A percentile compares a stretch with the other conserved stretches of the same genome.
These are phyloP conservation scores for Cephalopachus bancanus DNA, from an alignment of 2,797 vertebrate species.

Conservation along the genomic window DNA sequence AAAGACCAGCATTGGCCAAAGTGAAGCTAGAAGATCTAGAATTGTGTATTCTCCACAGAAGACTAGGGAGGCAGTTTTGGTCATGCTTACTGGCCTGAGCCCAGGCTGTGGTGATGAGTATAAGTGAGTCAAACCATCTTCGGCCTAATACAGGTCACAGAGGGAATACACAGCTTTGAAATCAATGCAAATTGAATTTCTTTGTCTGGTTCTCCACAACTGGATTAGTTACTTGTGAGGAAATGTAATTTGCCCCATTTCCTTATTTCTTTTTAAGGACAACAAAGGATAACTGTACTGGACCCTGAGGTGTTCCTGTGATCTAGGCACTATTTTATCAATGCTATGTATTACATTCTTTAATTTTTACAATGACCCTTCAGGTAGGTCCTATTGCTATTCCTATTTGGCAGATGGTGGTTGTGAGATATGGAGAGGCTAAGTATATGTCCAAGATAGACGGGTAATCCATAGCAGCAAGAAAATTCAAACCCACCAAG, in stretches of 20 bases:
- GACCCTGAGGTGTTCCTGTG: not conserved
- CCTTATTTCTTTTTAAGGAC: conserved; percentile 6
- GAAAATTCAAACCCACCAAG: not conserved
- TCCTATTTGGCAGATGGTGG: not conserved
- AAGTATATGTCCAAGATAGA: not conserved
- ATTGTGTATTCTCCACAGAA: not conserved
- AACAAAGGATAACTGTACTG: not conserved
- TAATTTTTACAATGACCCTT: not conserved
- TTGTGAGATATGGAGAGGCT: not conserved
- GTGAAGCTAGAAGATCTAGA: not conserved
- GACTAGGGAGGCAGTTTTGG: not conserved
- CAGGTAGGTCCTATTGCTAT: not conserved
- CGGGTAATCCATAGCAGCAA: not conserved
- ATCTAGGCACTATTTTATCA: not conserved
- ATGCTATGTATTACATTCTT: not conserved
- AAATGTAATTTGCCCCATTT: not conserved
- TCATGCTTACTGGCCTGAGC: not conserved
- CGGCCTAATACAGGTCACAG: not conserved
- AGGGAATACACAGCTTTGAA: not conserved
- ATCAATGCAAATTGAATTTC: not conserved
- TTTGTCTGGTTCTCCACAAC: conserved; percentile 53
- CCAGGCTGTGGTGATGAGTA: not conserved
- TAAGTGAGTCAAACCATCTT: not conserved
- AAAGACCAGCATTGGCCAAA: not conserved
- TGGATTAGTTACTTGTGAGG: not conserved